These are phyloP conservation scores for honey bee (Apis mellifera) DNA, from an alignment of 1,140 invertebrate species.

Conservation along the genomic window DNA sequence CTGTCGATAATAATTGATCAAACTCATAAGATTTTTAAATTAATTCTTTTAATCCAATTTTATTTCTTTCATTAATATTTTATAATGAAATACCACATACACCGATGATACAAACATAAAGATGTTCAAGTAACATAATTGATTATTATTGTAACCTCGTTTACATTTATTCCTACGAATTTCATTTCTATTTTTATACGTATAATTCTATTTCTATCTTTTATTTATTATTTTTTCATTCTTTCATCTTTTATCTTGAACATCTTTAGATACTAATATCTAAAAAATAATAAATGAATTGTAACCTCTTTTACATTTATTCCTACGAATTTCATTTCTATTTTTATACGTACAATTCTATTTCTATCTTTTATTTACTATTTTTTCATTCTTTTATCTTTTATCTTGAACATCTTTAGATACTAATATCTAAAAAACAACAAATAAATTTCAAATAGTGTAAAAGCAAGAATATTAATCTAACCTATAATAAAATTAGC, in stretches of 20 bases:
- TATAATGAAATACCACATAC: too few species aligned
- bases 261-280: not conserved
- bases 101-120: not conserved
- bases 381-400: too few species aligned
- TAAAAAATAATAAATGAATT: too few species aligned
- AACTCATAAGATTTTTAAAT: not conserved
- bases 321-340: not conserved
- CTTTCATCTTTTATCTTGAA: too few species aligned
- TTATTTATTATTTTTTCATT: too few species aligned
- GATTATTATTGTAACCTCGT: not conserved
- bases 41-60: not conserved
- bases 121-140: too few species aligned
- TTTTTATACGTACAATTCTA: not conserved
- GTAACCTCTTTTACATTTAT: not conserved
- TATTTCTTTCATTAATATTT: not conserved
- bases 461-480: not conserved
- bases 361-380: too few species aligned
- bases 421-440: not conserved
- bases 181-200: not conserved
- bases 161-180: not conserved
- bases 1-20: constrained; percentile 38
- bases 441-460: not conserved
- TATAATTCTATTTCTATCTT: too few species aligned
- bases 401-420: not conserved
- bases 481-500: too few species aligned